Evolutionary conservation across 92 coral and sea anemone species (phyloP).

Genomic region (Siderastrea radians): DNA sequence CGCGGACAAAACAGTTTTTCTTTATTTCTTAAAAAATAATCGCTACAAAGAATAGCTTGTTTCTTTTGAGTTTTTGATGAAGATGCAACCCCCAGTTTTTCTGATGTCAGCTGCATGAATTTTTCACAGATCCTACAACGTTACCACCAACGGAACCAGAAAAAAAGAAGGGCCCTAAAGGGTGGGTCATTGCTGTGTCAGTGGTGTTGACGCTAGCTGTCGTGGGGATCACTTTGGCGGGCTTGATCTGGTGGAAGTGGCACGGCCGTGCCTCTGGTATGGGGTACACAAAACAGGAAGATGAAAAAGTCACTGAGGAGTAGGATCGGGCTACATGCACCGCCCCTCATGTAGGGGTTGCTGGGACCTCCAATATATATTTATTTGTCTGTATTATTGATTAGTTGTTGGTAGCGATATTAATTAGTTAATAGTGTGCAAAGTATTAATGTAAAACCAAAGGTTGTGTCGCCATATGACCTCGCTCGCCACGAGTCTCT

Average conservation of each 20-base stretch:
- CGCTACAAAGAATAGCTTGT: too few relatives aligned
- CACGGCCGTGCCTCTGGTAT: not conserved
- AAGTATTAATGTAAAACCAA: too few relatives aligned
- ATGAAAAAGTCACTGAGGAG: not conserved
- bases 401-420: too few relatives aligned
- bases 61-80: too few relatives aligned
- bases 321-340: not conserved
- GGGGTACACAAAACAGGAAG: slow-evolving; percentile 25
- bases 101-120: not conserved
- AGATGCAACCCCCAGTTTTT: not conserved
- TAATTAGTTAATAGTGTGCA: too few relatives aligned
- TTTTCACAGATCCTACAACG: not conserved
- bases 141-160: slow-evolving; percentile 9
- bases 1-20: too few relatives aligned
- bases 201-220: slow-evolving; percentile 6
- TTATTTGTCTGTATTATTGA: too few relatives aligned
- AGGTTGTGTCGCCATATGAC: too few relatives aligned
- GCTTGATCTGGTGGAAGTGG: slow-evolving; percentile 38
- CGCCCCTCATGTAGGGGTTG: too few relatives aligned
- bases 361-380: too few relatives aligned
- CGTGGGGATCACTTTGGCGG: slow-evolving; percentile 25
- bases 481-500: too few relatives aligned
- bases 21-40: too few relatives aligned
- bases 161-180: not conserved
- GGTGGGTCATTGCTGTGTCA: slow-evolving; percentile 40